Base-by-base conservation (phyloP, 2,888 invertebrate genomes). In the Meganola albula region DNA sequence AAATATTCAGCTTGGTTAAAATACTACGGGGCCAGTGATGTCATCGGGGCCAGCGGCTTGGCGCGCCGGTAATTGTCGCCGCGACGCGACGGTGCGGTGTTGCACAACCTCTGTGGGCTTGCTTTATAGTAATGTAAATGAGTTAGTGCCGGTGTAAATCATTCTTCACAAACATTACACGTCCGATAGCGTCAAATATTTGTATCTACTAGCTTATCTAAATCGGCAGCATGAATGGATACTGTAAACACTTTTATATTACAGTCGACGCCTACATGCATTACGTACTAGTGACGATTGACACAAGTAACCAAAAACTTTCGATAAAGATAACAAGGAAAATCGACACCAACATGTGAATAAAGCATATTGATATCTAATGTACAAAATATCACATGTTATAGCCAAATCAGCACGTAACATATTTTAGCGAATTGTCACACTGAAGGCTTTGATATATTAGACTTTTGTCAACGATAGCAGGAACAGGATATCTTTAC, bases 21-120 rank as follows among this genome's bases (percentile, higher is more conserved):
- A n/a, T n/a, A n/a, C n/a, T n/a, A 6, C 16, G 6, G 16, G 16
- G 16, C 8, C 41, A 41, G 44, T 76, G 76, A 76, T 68, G 72
- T 75, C 76, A 76, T 76, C 60, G 65, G 59, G 67, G 70, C 54
- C 74, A 49, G 41, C 67, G 47, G 49, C 60, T 65, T 59, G 67
- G 70, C 54, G 74, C 49, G 41, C 67, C 46, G 49, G 55, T 66
- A 72, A 70, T 71, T 74, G 72, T 67, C 71, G 54, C 53, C 44
- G 41, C 28, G 36, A n/a, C n/a, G n/a, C n/a, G n/a, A n/a, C 41
- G 38, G 41, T 44, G 31, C 22, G 18, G 29, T 40, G 42, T 54
- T 54, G 45, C 39, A 42, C 50, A 54, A 54, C 38, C 11, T 40
- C 20, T 37, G 32, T 37, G 28, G 34, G 25, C 27, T 27, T 31